Evolutionary conservation across 2,797 vertebrate genomes (phyloP).

Genomic region (Mycteria americana): DNA sequence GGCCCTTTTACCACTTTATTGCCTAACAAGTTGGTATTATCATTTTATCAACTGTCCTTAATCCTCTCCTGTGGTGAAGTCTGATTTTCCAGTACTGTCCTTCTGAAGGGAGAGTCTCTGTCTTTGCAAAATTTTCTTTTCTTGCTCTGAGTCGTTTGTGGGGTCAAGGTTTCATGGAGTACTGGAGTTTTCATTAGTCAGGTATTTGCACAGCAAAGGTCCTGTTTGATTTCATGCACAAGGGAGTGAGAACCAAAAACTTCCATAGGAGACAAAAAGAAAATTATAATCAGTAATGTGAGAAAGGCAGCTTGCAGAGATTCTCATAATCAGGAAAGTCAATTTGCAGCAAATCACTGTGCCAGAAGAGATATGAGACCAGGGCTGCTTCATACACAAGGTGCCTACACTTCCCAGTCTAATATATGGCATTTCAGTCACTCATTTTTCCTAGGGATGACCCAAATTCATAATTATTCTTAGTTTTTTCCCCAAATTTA

Average conservation of each 20-base stretch:
- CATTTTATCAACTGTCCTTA: not conserved
- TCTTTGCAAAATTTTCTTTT: not conserved
- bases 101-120: not conserved
- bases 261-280: not conserved
- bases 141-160: not conserved
- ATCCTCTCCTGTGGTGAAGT: not conserved
- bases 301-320: not conserved
- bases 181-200: not conserved
- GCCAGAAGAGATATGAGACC: not conserved
- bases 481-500: not conserved
- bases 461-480: not conserved
- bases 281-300: not conserved
- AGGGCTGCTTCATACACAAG: accelerated
- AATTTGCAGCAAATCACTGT: not conserved
- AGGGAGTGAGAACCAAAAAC: not conserved
- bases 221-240: not conserved
- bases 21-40: not conserved
- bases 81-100: not conserved
- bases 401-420: not conserved
- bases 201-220: not conserved
- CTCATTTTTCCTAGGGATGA: not conserved
- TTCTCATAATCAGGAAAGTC: not conserved
- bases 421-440: not conserved
- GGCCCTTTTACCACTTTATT: not conserved
- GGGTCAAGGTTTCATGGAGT: not conserved